phyloP scores from a whole-genome alignment of 2,888 invertebrate genomes.

The Polyommatus icarus region DNA sequence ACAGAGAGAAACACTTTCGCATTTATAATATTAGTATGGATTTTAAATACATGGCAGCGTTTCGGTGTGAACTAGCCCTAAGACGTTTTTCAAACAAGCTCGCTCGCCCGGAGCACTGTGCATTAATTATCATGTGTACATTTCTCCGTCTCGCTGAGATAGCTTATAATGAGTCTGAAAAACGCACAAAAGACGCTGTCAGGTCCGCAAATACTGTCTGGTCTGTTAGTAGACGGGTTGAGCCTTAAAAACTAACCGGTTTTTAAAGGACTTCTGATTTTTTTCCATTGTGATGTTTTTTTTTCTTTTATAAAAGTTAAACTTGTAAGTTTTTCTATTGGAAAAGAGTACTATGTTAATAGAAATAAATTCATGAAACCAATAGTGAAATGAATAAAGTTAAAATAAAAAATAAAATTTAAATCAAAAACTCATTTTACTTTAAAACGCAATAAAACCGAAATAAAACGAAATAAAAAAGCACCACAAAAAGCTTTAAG shows the following conservation, averaged over 20 bases:
- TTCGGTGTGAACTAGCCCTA: background rate
- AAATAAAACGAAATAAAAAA: background rate
- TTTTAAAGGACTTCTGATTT: background rate
- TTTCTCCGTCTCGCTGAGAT: conserved; percentile 2
- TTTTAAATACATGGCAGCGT: background rate
- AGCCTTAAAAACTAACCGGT: background rate
- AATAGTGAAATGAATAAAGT: background rate
- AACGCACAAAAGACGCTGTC: conserved; percentile 17
- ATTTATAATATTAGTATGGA: too few species aligned
- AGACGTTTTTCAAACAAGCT: conserved; percentile 2
- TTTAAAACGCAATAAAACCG: conserved; percentile 1
- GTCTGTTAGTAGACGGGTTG: background rate
- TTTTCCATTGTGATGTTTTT: too few species aligned
- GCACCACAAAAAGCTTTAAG: conserved; percentile 10
- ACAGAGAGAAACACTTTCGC: too few species aligned
- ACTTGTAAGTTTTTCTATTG: background rate
- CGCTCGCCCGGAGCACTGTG: conserved; percentile 13
- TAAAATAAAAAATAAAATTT: background rate
- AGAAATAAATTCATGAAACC: background rate
- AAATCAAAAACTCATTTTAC: background rate
- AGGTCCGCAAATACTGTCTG: conserved; percentile 9
- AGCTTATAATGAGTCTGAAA: conserved; percentile 18
- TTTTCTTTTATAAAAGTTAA: too few species aligned
- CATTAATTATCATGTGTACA: conserved; percentile 30
- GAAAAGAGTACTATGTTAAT: background rate